Evolutionary conservation across 1,140 invertebrate species (phyloP).

Genomic region (Heterodera carotae): DNA sequence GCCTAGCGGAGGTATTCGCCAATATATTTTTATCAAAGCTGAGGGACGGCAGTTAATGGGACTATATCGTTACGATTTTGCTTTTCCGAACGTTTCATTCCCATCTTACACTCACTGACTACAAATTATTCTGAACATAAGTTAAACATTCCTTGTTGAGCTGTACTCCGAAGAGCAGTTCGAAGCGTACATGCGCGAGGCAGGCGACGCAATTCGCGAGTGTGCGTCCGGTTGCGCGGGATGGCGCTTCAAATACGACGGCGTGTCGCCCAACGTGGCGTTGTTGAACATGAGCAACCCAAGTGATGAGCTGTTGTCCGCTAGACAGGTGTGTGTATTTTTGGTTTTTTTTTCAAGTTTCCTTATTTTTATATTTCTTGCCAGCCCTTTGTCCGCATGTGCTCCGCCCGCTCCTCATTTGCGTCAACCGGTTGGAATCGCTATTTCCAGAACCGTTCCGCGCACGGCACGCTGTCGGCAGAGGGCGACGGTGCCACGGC

Average conservation of each 20-base stretch:
- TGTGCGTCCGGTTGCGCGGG: slow-evolving; percentile 20
- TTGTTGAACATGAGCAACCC: slow-evolving; percentile 41
- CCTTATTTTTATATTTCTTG: slow-evolving; percentile 5
- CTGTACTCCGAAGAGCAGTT: slow-evolving; percentile 43
- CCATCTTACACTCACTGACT: too few species aligned
- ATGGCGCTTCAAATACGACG: slow-evolving; percentile 56
- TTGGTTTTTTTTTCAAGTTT: neutral
- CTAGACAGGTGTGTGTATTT: slow-evolving; percentile 37
- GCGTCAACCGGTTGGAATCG: slow-evolving; percentile 54
- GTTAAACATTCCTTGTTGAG: slow-evolving; percentile 20
- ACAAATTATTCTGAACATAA: too few species aligned
- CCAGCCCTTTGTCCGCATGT: slow-evolving; percentile 51
- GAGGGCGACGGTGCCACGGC: slow-evolving; percentile 17
- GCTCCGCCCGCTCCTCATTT: slow-evolving; percentile 51
- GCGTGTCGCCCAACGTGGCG: slow-evolving; percentile 38
- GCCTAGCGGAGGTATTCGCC: slow-evolving; percentile 42
- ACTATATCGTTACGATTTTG: too few species aligned
- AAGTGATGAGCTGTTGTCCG: slow-evolving; percentile 40
- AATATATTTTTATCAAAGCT: too few species aligned
- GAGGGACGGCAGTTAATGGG: too few species aligned
- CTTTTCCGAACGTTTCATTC: too few species aligned
- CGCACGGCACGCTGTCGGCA: slow-evolving; percentile 45
- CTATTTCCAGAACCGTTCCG: slow-evolving; percentile 50
- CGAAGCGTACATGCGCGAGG: slow-evolving; percentile 47
- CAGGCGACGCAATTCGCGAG: slow-evolving; percentile 36